Evolutionary conservation across 1,140 invertebrate species (phyloP).

Genomic region (Drosophila albomicans): DNA sequence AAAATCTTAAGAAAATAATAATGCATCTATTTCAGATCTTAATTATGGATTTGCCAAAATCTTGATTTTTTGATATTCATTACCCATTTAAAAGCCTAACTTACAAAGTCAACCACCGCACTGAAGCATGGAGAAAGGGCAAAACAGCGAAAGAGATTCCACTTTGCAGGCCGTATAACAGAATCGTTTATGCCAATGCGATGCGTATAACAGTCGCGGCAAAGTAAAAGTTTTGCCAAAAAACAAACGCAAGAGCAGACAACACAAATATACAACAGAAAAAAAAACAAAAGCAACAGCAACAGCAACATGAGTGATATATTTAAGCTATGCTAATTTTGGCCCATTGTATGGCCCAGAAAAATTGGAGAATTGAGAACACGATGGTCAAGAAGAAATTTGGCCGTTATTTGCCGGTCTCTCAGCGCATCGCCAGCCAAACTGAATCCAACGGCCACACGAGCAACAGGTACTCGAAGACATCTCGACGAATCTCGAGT

Average conservation of each 20-base stretch:
- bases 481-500: no score
- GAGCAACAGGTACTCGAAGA: constrained; percentile 24
- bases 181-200: constrained; percentile 17
- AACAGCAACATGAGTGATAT: background rate
- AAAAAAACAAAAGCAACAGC: background rate
- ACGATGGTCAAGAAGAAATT: constrained; percentile 6
- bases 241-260: no score
- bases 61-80: no score
- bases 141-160: background rate
- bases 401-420: constrained; percentile 43
- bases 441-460: constrained; percentile 36
- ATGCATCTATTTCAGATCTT: no score
- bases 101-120: background rate
- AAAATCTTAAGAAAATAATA: no score
- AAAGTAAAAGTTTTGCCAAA: constrained; percentile 67
- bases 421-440: constrained; percentile 28
- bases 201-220: constrained; percentile 42
- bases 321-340: constrained; percentile 62
- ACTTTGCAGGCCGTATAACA: constrained; percentile 34
- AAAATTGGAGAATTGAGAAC: constrained; percentile 50
- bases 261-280: no score
- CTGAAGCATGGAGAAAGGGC: constrained; percentile 5
- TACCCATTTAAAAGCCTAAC: background rate
- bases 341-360: constrained; percentile 22
- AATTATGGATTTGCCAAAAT: no score